Evolutionary conservation across 2,797 vertebrate species (phyloP).

Genomic region (Rhynchotus rufescens): DNA sequence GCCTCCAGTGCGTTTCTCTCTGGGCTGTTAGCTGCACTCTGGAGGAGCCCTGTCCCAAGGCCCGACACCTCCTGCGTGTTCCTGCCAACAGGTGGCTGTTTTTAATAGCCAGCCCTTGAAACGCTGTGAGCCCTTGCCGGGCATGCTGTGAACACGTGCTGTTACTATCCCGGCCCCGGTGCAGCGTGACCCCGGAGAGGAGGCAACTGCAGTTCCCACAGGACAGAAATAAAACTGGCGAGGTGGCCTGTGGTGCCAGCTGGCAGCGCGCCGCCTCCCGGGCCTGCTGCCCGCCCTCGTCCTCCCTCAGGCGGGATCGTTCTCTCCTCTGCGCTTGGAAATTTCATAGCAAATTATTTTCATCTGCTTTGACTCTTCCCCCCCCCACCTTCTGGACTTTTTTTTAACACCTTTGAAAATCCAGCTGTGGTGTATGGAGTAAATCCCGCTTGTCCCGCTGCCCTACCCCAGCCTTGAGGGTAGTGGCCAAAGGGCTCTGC

Average conservation of each 20-base stretch:
- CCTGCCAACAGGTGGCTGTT: neutral
- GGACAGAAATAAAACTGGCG: neutral
- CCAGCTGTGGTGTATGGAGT: rapidly evolving
- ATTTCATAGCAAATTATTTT: neutral
- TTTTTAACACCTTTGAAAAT: neutral
- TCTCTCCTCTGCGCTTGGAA: neutral
- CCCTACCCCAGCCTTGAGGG: neutral
- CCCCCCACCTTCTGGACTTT: neutral
- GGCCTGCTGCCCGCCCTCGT: neutral
- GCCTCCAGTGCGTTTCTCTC: neutral
- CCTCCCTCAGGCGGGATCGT: neutral
- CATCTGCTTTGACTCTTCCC: neutral
- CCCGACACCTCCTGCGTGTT: neutral
- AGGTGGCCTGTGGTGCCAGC: neutral
- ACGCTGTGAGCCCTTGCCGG: neutral
- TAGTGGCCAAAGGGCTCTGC: neutral
- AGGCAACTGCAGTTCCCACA: neutral
- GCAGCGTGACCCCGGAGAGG: neutral
- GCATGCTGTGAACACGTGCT: neutral
- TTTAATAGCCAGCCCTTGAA: neutral
- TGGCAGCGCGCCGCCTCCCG: neutral
- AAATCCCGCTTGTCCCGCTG: neutral
- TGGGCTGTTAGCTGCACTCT: neutral
- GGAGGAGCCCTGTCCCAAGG: neutral
- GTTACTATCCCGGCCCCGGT: neutral